phyloP scores from a whole-genome alignment of 2,797 vertebrate species.

The Pipistrellus nathusii region DNA sequence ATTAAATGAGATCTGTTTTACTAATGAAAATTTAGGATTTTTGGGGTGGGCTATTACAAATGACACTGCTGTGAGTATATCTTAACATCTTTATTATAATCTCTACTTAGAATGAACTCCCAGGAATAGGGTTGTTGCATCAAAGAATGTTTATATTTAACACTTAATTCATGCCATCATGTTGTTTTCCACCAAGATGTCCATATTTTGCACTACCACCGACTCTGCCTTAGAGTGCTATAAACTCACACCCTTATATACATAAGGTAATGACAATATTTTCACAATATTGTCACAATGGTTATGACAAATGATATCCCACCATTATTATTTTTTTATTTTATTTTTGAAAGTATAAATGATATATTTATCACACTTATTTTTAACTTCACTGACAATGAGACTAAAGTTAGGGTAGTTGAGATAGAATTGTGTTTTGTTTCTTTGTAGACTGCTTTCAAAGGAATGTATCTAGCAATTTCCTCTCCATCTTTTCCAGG shows the following conservation, averaged over 20 bases:
- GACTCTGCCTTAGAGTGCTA: neutral
- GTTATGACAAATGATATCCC: neutral
- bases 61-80: neutral
- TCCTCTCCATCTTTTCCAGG: neutral
- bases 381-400: neutral
- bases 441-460: neutral
- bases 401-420: neutral
- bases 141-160: neutral
- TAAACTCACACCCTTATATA: neutral
- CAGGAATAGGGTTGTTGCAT: neutral
- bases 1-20: neutral
- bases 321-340: neutral
- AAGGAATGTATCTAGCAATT: neutral
- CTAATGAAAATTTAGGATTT: neutral
- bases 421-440: neutral
- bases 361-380: neutral
- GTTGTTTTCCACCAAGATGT: neutral
- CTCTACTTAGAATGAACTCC: slow-evolving; percentile 7
- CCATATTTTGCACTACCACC: neutral
- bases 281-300: neutral
- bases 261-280: neutral
- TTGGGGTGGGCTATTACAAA: neutral
- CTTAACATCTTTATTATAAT: neutral
- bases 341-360: neutral
- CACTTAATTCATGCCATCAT: neutral